Conservation (phyloP, 1,140 invertebrate species). For the Phymorhynchus buccinoides region DNA sequence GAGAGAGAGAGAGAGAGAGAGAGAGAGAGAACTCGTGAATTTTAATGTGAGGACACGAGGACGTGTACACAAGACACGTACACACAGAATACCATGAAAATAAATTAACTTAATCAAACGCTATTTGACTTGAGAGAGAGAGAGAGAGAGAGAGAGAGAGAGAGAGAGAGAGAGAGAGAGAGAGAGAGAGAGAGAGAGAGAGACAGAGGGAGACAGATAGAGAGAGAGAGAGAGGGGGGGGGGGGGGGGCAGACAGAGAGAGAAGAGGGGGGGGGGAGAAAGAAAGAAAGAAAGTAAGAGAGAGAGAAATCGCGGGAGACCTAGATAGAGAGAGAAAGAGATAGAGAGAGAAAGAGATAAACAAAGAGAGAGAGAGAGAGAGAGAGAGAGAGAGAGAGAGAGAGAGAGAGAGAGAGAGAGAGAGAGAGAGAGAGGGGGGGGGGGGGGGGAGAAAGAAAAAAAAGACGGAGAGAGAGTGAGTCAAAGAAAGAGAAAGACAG, state of each 20-base stretch:
- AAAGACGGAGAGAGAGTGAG: neutral
- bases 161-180: too few relatives aligned
- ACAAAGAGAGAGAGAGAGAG: conserved; percentile 14
- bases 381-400: neutral
- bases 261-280: neutral
- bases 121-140: neutral
- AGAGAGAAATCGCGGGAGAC: neutral
- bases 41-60: too few relatives aligned
- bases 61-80: neutral
- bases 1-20: conserved; percentile 8
- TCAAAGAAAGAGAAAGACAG: neutral
- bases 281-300: neutral
- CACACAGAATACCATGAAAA: neutral
- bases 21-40: conserved; percentile 7
- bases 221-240: neutral
- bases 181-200: too few relatives aligned
- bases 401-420: neutral
- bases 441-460: neutral
- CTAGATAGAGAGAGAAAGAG: too few relatives aligned
- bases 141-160: neutral
- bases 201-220: too few relatives aligned
- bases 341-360: neutral
- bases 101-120: neutral
- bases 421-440: neutral
- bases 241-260: too few relatives aligned